These are phyloP conservation scores for Brachycybe producta DNA, from an alignment of 2,888 invertebrate genomes.

Conservation along the genomic window DNA sequence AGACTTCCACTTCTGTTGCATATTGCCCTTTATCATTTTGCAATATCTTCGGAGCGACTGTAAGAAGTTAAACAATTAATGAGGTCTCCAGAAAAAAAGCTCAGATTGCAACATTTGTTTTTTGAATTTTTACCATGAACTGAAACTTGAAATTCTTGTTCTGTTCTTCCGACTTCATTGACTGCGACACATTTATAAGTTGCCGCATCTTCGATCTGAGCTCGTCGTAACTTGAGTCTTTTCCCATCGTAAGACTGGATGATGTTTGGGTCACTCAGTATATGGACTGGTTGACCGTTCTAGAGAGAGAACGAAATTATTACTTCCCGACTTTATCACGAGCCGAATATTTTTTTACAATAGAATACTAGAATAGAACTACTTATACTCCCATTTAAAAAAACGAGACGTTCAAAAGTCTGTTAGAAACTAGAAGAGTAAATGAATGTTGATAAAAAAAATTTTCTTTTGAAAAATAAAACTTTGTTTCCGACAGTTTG, in stretches of 20 bases:
- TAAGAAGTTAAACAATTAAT: neutral
- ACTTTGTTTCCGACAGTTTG: too few relatives aligned
- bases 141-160: slow-evolving; percentile 12
- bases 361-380: too few relatives aligned
- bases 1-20: neutral
- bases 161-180: slow-evolving; percentile 10
- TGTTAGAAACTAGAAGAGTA: too few relatives aligned
- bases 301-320: neutral
- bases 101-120: neutral
- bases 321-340: neutral
- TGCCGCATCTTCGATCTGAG: neutral
- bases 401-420: too few relatives aligned
- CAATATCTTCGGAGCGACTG: slow-evolving; percentile 1
- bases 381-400: too few relatives aligned
- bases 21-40: neutral
- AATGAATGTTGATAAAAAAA: too few relatives aligned
- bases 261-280: slow-evolving; percentile 3
- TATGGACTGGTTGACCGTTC: slow-evolving; percentile 2
- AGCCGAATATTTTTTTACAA: neutral
- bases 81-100: too few relatives aligned
- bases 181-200: slow-evolving; percentile 7
- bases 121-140: slow-evolving; percentile 4
- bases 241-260: neutral
- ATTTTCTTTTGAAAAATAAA: too few relatives aligned
- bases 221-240: slow-evolving; percentile 2